Percentiles rank a stretch among this genome's conserved stretches.
Evolutionary conservation across 1,140 invertebrate genomes (phyloP).

Genomic region (Drosophila truncata): DNA sequence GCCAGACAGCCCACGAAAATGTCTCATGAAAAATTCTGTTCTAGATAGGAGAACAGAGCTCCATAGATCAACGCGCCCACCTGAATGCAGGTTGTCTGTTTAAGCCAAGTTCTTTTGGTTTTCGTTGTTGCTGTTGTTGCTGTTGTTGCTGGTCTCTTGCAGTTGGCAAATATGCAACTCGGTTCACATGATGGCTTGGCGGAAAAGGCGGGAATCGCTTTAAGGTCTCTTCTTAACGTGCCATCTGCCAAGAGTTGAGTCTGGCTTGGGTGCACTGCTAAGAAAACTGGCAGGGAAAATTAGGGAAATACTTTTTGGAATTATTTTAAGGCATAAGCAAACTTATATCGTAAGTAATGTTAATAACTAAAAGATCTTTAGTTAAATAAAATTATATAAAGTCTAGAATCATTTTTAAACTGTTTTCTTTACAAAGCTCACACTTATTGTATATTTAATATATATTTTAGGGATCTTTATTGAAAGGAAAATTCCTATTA

Average conservation of each 20-base stretch:
- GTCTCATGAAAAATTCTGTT: constrained; percentile 82
- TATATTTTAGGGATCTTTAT: too few relatives aligned
- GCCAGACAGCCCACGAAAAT: constrained; percentile 68
- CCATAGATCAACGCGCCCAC: constrained; percentile 67
- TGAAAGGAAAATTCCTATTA: too few relatives aligned
- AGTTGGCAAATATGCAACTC: constrained; percentile 58
- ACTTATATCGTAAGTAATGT: background rate
- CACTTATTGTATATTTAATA: too few relatives aligned
- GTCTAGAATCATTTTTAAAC: too few relatives aligned
- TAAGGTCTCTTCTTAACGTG: constrained; percentile 20
- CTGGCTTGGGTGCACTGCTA: constrained; percentile 7
- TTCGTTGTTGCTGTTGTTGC: constrained; percentile 31
- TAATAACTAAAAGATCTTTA: background rate
- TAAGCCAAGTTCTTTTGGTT: constrained; percentile 16
- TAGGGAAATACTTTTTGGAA: too few relatives aligned
- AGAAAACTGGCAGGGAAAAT: background rate
- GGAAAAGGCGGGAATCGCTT: constrained; percentile 40
- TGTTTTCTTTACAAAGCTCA: background rate
- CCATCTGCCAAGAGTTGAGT: constrained; percentile 52
- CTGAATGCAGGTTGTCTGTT: constrained; percentile 46
- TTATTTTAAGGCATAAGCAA: background rate
- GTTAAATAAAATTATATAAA: background rate
- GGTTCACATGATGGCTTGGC: constrained; percentile 71
- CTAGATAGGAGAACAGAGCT: constrained; percentile 68
- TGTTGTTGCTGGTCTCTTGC: constrained; percentile 22